These are phyloP conservation scores for Drosophila pruinosa DNA, from an alignment of 1,140 invertebrate genomes.

Conservation along the genomic window DNA sequence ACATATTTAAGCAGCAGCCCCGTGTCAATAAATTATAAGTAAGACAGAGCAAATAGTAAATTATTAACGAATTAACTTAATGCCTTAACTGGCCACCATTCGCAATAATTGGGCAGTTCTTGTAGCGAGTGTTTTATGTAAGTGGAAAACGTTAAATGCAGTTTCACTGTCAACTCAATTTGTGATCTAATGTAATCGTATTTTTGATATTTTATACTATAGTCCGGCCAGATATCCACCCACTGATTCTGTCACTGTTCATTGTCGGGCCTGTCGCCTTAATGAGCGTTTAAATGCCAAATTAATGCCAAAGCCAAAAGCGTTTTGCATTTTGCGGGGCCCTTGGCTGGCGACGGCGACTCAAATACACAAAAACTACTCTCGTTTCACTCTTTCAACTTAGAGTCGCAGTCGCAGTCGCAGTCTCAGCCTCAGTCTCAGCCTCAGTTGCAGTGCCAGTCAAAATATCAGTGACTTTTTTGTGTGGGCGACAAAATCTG, in stretches of 20 bases:
- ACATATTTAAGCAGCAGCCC: too few relatives aligned
- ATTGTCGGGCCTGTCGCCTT: slow-evolving; percentile 50
- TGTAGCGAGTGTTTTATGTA: too few relatives aligned
- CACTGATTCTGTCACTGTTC: slow-evolving; percentile 66
- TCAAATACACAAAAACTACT: too few relatives aligned
- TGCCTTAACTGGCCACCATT: neutral
- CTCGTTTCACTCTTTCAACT: slow-evolving; percentile 1
- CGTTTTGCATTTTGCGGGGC: neutral
- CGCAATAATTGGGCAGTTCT: neutral
- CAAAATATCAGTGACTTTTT: slow-evolving; percentile 12
- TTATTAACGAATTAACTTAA: neutral
- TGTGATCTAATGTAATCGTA: neutral
- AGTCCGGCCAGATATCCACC: slow-evolving; percentile 38
- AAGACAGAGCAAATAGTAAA: too few relatives aligned
- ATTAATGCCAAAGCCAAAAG: slow-evolving; percentile 50
- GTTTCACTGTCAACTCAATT: slow-evolving; percentile 14
- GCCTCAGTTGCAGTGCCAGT: slow-evolving; percentile 4
- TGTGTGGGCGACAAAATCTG: slow-evolving; percentile 51
- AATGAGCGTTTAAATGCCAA: slow-evolving; percentile 70
- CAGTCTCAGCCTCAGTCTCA: slow-evolving; percentile 5
- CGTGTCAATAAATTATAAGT: too few relatives aligned
- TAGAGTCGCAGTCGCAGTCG: neutral
- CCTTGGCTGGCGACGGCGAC: slow-evolving; percentile 39
- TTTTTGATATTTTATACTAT: slow-evolving; percentile 4
- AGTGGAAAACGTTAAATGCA: neutral